Base-by-base conservation (phyloP, 2,797 vertebrate genomes). In the Scyliorhinus canicula region DNA sequence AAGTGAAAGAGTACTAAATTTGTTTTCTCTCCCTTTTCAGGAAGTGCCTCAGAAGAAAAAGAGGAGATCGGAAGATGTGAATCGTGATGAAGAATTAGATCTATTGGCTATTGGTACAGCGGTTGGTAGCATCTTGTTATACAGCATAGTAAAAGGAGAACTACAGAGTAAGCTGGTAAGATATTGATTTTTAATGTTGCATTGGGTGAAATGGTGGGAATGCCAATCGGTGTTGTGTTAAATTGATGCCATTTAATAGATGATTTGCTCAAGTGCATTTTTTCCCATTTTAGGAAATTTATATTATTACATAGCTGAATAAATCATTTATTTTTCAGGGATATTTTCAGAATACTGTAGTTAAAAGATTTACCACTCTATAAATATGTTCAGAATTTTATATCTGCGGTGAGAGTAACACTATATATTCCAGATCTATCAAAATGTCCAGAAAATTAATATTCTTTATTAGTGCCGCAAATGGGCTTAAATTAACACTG, bases 31-130 rank as follows among this genome's bases (percentile, higher is more conserved):
- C n/a, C 19, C 21, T 74, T 71, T 91, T 26, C 95, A 99, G 99
- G 99, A 99, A 96, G 98, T 98, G 0, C 99, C 98, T 67, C 99
- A 98, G 97, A 98, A 98, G 97, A 99, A 99, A 97, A 99, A 98
- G 96, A 97, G 99, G 97, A 99, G 98, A 98, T 99, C 98, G 0
- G 99, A 99, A 96, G 97, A 95, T 5, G 96, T 65, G 86, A 97
- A 96, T 96, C 96, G 96, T 67, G 97, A 97, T 96, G 97, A 97
- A 96, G 98, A 98, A 96, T 96, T 97, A 57, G 99, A 99, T 96
- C 97, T 99, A 95, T 96, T 99, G 98, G 99, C 99, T 1, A 98
- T 99, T 97, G 99, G 99, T 96, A 99, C 99, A 95, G 98, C 98
- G 86, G 98, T 98, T n/a, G 99, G 99, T 96, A 98, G 97, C 50